Conservation (phyloP, 2,797 vertebrate species). For the Hippopotamyrus pictus region DNA sequence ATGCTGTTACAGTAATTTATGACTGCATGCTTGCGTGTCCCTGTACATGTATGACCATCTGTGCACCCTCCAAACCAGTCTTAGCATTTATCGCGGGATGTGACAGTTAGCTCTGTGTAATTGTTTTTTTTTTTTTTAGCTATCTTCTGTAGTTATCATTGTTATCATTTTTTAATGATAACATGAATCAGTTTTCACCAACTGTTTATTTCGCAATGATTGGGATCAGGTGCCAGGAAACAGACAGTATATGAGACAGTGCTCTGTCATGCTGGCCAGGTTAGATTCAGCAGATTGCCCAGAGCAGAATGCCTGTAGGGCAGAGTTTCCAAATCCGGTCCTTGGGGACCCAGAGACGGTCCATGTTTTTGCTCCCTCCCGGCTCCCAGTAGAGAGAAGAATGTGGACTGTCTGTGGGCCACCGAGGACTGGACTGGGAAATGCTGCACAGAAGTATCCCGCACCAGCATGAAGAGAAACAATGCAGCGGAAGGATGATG, state of each 20-base stretch:
- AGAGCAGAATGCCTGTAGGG: neutral
- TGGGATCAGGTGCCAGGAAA: neutral
- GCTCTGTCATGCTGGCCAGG: neutral
- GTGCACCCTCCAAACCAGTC: neutral
- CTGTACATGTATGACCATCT: neutral
- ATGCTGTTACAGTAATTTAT: neutral
- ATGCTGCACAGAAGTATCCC: neutral
- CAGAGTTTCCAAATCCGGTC: neutral
- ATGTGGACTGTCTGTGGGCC: neutral
- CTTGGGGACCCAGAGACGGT: neutral
- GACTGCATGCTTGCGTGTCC: neutral
- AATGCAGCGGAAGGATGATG: neutral
- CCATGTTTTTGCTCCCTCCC: neutral
- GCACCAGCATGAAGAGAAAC: neutral
- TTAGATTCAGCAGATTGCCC: neutral
- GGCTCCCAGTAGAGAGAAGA: neutral
- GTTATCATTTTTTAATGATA: neutral
- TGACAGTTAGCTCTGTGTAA: neutral
- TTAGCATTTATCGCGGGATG: neutral
- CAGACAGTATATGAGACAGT: neutral
- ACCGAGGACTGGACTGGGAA: neutral
- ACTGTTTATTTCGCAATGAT: neutral
- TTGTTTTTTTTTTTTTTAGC: neutral
- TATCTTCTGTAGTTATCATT: neutral
- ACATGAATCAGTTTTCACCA: neutral